These are phyloP conservation scores for Pardalotus punctatus DNA, from an alignment of 2,113 vertebrate species.

Conservation along the genomic window DNA sequence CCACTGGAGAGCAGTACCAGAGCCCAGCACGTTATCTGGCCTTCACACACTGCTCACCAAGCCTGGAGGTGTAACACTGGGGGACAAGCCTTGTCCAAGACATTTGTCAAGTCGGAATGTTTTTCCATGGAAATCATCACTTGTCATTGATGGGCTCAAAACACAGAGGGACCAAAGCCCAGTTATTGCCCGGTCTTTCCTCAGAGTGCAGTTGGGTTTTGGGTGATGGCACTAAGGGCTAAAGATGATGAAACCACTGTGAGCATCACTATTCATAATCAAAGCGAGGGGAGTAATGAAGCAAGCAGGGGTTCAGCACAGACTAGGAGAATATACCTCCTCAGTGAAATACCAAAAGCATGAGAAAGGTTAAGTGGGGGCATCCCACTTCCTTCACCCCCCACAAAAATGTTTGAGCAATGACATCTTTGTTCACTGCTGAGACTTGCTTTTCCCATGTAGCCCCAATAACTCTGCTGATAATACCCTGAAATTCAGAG, in stretches of 20 bases:
- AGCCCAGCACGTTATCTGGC: fast-evolving
- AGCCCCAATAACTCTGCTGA: not conserved
- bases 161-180: not conserved
- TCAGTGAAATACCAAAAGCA: not conserved
- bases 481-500: not conserved
- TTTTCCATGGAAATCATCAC: not conserved
- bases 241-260: fast-evolving
- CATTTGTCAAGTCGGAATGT: not conserved
- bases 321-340: not conserved
- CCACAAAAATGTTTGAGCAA: not conserved
- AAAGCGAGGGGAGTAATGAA: fast-evolving
- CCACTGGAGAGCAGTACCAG: not conserved
- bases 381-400: not conserved
- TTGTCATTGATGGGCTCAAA: not conserved
- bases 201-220: not conserved
- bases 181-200: not conserved
- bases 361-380: not conserved
- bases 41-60: not conserved
- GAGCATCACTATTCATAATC: not conserved
- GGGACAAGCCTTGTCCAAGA: not conserved
- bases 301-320: not conserved
- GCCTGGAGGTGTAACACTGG: not conserved
- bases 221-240: not conserved
- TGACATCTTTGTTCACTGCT: not conserved
- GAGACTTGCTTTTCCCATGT: not conserved